Evolutionary conservation across 2,797 vertebrate genomes (phyloP).

Genomic region (Hoplostethus atlanticus): DNA sequence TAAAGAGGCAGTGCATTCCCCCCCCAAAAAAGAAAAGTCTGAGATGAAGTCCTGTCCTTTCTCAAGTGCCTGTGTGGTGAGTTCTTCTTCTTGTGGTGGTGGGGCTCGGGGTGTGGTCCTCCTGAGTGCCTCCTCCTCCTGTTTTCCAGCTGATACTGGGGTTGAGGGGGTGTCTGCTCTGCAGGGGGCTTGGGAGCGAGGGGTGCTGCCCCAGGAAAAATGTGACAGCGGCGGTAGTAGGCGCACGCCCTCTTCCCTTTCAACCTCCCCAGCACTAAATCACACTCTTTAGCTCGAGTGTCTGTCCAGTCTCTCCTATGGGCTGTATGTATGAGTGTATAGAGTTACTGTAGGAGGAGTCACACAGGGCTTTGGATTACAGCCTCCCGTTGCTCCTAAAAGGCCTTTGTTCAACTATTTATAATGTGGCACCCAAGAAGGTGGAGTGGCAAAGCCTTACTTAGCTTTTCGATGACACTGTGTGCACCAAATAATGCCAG

Average conservation of each 20-base stretch:
- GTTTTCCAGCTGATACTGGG: neutral
- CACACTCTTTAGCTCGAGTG: neutral
- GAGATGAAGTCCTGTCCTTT: conserved; percentile 23
- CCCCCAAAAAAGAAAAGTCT: conserved; percentile 11
- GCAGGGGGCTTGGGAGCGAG: too few relatives aligned
- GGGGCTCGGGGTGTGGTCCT: conserved; percentile 50
- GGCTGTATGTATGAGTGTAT: conserved; percentile 23
- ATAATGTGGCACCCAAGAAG: conserved; percentile 27
- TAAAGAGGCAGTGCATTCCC: conserved; percentile 15
- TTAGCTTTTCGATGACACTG: conserved; percentile 24
- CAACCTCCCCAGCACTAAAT: conserved; percentile 14
- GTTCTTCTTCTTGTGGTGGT: conserved; percentile 8
- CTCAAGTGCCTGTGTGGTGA: neutral
- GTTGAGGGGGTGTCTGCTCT: conserved; percentile 21
- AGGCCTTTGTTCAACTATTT: conserved; percentile 73
- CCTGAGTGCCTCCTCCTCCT: conserved; percentile 5
- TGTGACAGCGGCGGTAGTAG: conserved; percentile 3
- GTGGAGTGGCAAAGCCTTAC: conserved; percentile 18
- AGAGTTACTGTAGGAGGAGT: conserved; percentile 59
- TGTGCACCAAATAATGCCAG: conserved; percentile 1
- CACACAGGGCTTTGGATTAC: conserved; percentile 63
- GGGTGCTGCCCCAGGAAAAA: conserved; percentile 19
- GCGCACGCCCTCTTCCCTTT: neutral
- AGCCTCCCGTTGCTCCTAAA: conserved; percentile 52
- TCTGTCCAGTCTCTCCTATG: conserved; percentile 13